These are phyloP conservation scores for Celastrina argiolus DNA, from an alignment of 2,888 invertebrate genomes.

Conservation along the genomic window DNA sequence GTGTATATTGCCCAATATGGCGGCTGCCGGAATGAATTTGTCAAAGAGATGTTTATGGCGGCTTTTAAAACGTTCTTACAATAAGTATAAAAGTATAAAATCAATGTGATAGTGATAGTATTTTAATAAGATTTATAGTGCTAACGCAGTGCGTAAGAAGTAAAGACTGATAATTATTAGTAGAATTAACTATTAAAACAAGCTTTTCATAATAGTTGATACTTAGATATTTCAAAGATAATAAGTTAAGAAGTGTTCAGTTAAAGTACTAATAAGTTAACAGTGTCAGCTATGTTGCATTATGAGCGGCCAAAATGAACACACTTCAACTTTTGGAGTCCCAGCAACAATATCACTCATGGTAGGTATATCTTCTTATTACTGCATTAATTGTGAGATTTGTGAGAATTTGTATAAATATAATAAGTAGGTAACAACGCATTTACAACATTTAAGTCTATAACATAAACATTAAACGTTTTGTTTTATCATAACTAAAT, in stretches of 20 bases:
- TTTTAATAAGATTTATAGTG: conserved; percentile 13
- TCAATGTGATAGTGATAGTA: conserved; percentile 16
- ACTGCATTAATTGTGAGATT: background rate
- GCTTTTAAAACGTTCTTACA: conserved; percentile 30
- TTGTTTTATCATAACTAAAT: no score
- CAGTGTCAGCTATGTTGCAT: conserved; percentile 57
- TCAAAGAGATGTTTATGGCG: conserved; percentile 37
- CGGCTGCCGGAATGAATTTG: conserved; percentile 37
- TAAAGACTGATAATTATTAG: conserved; percentile 22
- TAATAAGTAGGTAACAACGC: no score
- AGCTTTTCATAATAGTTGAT: conserved; percentile 11
- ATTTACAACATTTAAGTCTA: no score
- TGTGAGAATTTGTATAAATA: no score
- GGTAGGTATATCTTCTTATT: conserved; percentile 44
- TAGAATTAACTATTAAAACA: background rate
- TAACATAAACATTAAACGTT: no score
- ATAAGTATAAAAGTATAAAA: background rate
- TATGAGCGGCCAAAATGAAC: conserved; percentile 68
- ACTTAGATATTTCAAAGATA: background rate
- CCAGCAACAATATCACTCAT: conserved; percentile 65
- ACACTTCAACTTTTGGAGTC: conserved; percentile 47
- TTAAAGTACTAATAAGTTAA: conserved; percentile 19
- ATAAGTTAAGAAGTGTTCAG: background rate
- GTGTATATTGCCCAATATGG: conserved; percentile 37
- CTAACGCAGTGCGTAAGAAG: conserved; percentile 18